These are phyloP conservation scores for Eudyptes chrysolophus DNA, from an alignment of 2,113 vertebrate species.

Conservation along the genomic window DNA sequence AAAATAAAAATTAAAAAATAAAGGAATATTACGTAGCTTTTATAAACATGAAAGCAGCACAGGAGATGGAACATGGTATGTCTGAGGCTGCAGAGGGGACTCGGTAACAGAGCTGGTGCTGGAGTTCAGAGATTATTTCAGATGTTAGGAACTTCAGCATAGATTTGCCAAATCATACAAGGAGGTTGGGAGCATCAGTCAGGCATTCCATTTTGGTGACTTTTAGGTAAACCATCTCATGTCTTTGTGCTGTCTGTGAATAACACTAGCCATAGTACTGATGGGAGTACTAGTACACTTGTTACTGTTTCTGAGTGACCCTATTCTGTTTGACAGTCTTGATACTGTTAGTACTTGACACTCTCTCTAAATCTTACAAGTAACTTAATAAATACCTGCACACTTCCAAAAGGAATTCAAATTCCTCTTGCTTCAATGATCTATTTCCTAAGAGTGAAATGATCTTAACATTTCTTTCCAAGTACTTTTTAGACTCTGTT, in stretches of 20 bases:
- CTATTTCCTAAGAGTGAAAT: slow-evolving; percentile 19
- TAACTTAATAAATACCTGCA: not conserved
- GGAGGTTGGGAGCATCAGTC: not conserved
- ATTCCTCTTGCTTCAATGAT: slow-evolving; percentile 10
- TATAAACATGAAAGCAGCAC: not conserved
- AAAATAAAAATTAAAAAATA: too few relatives aligned
- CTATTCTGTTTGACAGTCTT: not conserved
- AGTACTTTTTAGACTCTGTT: slow-evolving; percentile 13
- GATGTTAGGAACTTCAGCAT: not conserved
- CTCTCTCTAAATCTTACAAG: not conserved
- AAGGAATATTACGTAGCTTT: not conserved
- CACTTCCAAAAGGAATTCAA: not conserved
- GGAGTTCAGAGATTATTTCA: not conserved
- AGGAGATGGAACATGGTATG: not conserved
- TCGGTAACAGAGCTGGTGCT: not conserved
- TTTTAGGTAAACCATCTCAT: not conserved
- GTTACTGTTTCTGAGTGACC: not conserved
- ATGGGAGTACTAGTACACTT: not conserved
- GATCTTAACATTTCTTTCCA: slow-evolving; percentile 32
- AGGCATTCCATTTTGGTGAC: not conserved
- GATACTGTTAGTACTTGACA: not conserved
- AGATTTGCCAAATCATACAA: not conserved
- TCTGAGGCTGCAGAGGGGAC: not conserved
- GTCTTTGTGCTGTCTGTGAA: not conserved
- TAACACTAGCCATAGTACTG: not conserved